Percentiles rank a stretch among this genome's conserved stretches.
These are phyloP conservation scores for Oxyura jamaicensis DNA, from an alignment of 2,113 vertebrate species.

Conservation along the genomic window DNA sequence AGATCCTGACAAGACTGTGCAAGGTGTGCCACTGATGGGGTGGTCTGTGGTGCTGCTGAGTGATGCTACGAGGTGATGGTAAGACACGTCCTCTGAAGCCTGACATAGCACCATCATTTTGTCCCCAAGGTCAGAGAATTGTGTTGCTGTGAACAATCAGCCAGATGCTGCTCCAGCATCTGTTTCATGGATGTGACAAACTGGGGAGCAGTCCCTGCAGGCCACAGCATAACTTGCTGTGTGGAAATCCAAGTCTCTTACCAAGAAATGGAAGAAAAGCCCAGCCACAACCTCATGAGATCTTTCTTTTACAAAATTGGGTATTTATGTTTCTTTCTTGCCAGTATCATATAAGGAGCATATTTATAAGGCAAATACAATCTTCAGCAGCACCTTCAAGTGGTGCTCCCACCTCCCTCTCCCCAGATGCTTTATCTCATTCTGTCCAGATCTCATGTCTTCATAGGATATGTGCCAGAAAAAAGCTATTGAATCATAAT, in stretches of 20 bases:
- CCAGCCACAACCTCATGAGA: neutral
- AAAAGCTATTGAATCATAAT: neutral
- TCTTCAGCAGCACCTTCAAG: slow-evolving; percentile 9
- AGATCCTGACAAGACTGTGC: neutral
- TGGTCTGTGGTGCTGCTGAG: neutral
- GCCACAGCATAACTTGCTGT: neutral
- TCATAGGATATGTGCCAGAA: neutral
- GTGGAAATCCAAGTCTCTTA: neutral
- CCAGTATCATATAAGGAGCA: neutral
- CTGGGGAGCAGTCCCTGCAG: neutral
- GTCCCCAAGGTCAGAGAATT: neutral
- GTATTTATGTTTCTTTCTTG: neutral
- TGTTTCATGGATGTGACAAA: neutral
- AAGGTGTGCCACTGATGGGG: neutral
- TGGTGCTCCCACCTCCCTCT: neutral
- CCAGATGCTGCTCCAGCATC: neutral
- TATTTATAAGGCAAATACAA: slow-evolving; percentile 6
- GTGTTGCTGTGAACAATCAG: neutral
- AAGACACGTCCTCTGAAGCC: neutral
- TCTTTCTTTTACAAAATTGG: neutral
- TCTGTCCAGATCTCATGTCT: neutral
- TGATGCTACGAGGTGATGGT: neutral
- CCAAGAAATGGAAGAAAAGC: neutral
- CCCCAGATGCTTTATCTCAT: neutral
- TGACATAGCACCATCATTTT: neutral